Evolutionary conservation across 1,140 invertebrate genomes (phyloP).

Genomic region (Hycleus phaleratus): DNA sequence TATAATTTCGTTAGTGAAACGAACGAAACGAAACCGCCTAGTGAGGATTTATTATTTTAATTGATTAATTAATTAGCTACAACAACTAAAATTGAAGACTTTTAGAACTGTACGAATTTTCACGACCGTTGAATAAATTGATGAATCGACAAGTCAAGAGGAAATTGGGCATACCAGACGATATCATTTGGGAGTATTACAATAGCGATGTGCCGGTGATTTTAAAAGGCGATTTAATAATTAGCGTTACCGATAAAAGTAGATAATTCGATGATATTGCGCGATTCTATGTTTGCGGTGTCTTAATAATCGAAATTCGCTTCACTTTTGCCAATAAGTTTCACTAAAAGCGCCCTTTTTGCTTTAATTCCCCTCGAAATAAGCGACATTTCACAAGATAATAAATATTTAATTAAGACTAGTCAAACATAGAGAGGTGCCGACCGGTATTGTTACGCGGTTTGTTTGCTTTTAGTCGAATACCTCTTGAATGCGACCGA

Average conservation of each 20-base stretch:
- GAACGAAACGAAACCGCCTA: constrained; percentile 18
- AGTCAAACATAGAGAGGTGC: too few species aligned
- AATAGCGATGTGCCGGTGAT: constrained; percentile 44
- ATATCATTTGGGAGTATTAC: constrained; percentile 47
- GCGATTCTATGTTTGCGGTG: neutral
- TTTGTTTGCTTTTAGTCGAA: constrained; percentile 38
- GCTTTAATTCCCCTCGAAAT: neutral
- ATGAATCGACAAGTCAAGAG: constrained; percentile 48
- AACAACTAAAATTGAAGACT: neutral
- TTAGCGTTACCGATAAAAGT: constrained; percentile 45
- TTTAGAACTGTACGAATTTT: constrained; percentile 14
- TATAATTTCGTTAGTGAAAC: constrained; percentile 51
- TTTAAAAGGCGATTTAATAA: constrained; percentile 50
- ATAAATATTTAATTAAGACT: constrained; percentile 8
- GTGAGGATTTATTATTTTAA: constrained; percentile 9
- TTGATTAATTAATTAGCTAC: neutral
- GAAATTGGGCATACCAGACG: constrained; percentile 43
- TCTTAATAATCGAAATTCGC: too few species aligned
- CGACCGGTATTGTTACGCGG: too few species aligned
- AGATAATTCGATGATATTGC: neutral
- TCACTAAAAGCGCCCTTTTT: too few species aligned
- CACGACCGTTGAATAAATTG: constrained; percentile 31
- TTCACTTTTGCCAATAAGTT: too few species aligned
- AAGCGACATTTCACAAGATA: neutral
- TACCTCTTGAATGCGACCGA: constrained; percentile 40